These are phyloP conservation scores for Axea sp. DNA, from an alignment of 2,888 invertebrate species.

Conservation along the genomic window DNA sequence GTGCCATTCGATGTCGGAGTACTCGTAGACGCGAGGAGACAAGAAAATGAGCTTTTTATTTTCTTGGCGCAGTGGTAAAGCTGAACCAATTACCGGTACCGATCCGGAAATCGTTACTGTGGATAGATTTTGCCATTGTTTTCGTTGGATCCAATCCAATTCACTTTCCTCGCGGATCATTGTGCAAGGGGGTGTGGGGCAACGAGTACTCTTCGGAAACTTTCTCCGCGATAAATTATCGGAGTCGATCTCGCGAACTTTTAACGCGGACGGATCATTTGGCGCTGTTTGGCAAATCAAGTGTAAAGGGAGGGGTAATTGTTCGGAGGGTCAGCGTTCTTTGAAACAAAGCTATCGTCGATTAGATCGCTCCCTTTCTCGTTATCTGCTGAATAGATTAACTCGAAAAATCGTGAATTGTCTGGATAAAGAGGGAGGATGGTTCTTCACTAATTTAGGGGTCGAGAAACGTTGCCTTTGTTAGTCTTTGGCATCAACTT, in stretches of 20 bases:
- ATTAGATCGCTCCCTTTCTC: constrained; percentile 44
- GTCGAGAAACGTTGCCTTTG: constrained; percentile 15
- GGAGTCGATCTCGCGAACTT: constrained; percentile 46
- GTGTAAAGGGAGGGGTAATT: constrained; percentile 65
- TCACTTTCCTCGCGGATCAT: constrained; percentile 48
- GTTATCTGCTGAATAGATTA: constrained; percentile 41
- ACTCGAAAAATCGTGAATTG: constrained; percentile 47
- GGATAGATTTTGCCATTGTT: constrained; percentile 30
- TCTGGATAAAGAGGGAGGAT: constrained; percentile 10
- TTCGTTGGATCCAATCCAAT: constrained; percentile 43
- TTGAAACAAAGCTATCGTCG: constrained; percentile 49
- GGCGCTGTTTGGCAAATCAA: constrained; percentile 65
- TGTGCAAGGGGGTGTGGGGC: constrained; percentile 36
- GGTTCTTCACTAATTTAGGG: constrained; percentile 38
- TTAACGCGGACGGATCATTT: constrained; percentile 56
- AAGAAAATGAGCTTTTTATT: neutral
- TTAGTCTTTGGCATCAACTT: constrained; percentile 6
- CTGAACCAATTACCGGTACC: constrained; percentile 21
- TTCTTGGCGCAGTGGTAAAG: neutral
- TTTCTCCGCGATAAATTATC: constrained; percentile 72
- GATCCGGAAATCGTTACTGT: constrained; percentile 14
- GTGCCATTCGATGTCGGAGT: constrained; percentile 18
- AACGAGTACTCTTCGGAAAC: constrained; percentile 62
- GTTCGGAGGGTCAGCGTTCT: constrained; percentile 42
- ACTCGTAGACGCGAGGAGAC: neutral